Base-by-base conservation (phyloP, 2,888 invertebrate genomes). In the Pseudoips prasinana region DNA sequence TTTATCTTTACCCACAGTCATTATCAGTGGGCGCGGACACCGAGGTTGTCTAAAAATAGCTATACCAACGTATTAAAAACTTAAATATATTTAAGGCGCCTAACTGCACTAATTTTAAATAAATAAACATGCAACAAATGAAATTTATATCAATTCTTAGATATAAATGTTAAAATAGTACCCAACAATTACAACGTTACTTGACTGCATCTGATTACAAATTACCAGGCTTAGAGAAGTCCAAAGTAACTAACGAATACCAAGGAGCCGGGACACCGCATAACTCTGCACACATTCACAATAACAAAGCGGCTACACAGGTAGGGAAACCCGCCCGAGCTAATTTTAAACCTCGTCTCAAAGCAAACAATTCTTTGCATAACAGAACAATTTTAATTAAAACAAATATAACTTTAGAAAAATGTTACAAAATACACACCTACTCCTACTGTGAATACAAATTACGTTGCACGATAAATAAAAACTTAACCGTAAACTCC, bases 271-370 rank as follows among this genome's bases (percentile, higher is more conserved):
- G 53, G 60, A 64, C 63, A 63, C 74, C 65, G 76, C 77, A 80
- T 81, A 79, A 80, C 77, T 77, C 57, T 64, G 77, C 77, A 76
- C 74, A 79, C 77, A 71, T 72, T 70, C 64, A 64, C 62, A 50
- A 54, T 65, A 71, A 77, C 76, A 78, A 79, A 71, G 74, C 73
- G 51, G 59, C 56, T 49, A 63, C 66, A 74, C 80, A 83, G 80
- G 82, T 83, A 81, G 66, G 74, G 74, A 73, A 73, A 70, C 68
- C 73, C 69, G 53, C 59, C 60, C 56, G 35, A 46, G 69, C 66
- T 72, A 70, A 78, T 74, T 76, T 76, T 65, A 70, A 65, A 62
- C 66, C 62, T 53, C 49, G 61, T 67, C 64, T 63, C 64, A 60
- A 64, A 73, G 65, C 60, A 76, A 75, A 74, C 71, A 73, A 55